Evolutionary conservation across 2,797 vertebrate genomes (phyloP), one percentile per base, ranked within the genome.

Genomic region (Poecilia wingei): DNA sequence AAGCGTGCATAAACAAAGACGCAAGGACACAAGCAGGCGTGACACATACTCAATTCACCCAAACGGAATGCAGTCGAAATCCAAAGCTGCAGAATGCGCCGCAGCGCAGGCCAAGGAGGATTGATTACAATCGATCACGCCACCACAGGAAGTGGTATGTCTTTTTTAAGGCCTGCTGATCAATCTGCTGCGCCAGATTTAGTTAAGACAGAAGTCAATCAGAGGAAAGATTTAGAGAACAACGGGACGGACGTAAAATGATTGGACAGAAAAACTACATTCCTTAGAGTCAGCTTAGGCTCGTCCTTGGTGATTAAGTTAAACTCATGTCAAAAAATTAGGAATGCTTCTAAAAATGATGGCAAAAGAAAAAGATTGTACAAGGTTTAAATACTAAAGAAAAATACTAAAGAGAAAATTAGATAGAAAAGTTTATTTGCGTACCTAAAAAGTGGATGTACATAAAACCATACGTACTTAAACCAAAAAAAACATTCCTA

Each of bases 111-210:
- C 84, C 25, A 0, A 71, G 59, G 41, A 83, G 71, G 90, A 93
- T 84, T 84, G 87, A 94, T 91, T 87, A 76, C 66, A 51, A 93
- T 90, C 76, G 84, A 93, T 93, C 55, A 75, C 83, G 88, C 86
- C 88, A 89, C 84, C 75, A 71, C 85, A 85, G 81, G 90, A 91
- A 88, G 89, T 82, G 84, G 80, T 83, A 77, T 85, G 82, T 86
- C 86, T 86, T 80, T 70, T 85, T 83, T 86, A 89, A 84, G 79
- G 79, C 75, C 77, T 45, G 25, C 76, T 57, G 85, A 91, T 93
- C 88, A 89, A 90, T 93, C 81, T 39, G 20, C 20, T 10, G 47
- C 73, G 78, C 76, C 78, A 76, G 84, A 87, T 90, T 91, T 84
- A 77, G 81, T 88, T 84, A 86, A 78, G 88, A 85, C 53, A 78